Base-by-base conservation (phyloP, 2,113 vertebrate genomes). In the Solea senegalensis region DNA sequence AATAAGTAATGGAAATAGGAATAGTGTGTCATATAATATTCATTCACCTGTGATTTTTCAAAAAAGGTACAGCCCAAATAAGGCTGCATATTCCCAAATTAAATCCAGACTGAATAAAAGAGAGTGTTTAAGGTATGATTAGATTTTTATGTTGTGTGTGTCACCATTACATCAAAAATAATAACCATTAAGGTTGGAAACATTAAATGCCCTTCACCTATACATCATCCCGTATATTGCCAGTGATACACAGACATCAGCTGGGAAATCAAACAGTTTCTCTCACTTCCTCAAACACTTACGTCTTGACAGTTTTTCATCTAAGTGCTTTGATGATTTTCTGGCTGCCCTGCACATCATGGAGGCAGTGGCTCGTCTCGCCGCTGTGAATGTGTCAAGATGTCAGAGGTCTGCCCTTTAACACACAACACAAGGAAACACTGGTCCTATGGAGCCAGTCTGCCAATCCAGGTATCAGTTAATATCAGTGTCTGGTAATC, bases 401-500 rank as follows among this genome's bases (percentile, higher is more conserved):
- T 76, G 71, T 81, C 64, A 72, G 52, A 58, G 60, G 27, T 41
- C 16, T 73, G 12, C 9, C 13, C 57, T 46, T 58, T 28, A 53
- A 49, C 40, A 62, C 55, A 54, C 51, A 61, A 28, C 50, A 48
- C 27, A 65, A 54, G 72, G 55, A 71, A 77, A 77, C 72, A 67
- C 65, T 55, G 26, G 58, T 27, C 49, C 58, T 43, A 21, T 16
- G 59, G 44, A 78, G 74, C 46, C 60, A 52, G 72, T 67, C 62
- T 76, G 72, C 74, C 82, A 75, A 41, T 86, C 76, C 71, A 81
- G 54, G 69, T 79, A 85, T 83, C 76, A 65, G 81, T 78, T 84
- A 70, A 82, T 84, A 80, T 78, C 77, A 78, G 74, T 81, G 78
- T 81, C 75, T 46, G 65, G 63, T 85, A 83, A 83, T 89, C 75